Percentiles rank a stretch among this genome's conserved stretches.
These are phyloP conservation scores for Pogonus chalceus DNA, from an alignment of 1,140 invertebrate species.

Conservation along the genomic window DNA sequence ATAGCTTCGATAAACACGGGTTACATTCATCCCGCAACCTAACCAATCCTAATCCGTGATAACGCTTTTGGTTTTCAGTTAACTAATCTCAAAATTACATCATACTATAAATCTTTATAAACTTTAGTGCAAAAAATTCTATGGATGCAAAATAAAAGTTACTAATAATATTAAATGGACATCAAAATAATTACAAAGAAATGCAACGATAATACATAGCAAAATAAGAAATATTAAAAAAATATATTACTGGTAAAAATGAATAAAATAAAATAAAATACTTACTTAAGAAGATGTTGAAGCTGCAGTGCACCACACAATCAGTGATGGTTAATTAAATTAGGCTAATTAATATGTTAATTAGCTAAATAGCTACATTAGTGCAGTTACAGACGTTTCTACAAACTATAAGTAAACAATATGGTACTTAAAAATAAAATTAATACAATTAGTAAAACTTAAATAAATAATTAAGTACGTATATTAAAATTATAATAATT, in stretches of 20 bases:
- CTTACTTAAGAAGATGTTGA: conserved; percentile 3
- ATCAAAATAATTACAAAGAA: too few relatives aligned
- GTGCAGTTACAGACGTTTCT: conserved; percentile 2
- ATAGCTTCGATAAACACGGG: background rate
- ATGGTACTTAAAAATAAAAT: conserved; percentile 4
- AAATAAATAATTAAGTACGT: too few relatives aligned
- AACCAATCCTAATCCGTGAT: too few relatives aligned
- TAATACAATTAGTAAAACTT: background rate
- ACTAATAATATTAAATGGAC: too few relatives aligned
- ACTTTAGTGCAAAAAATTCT: background rate
- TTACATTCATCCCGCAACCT: background rate
- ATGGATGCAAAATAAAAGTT: too few relatives aligned
- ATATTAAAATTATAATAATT: background rate
- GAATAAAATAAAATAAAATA: conserved; percentile 1
- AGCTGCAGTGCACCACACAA: conserved; percentile 3
- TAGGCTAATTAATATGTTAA: conserved; percentile 6
- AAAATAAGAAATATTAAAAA: too few relatives aligned
- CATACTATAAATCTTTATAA: background rate
- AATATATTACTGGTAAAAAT: background rate
- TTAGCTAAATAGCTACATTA: background rate
- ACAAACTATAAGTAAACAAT: conserved; percentile 3
- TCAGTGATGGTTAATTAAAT: background rate
- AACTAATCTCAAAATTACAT: too few relatives aligned
- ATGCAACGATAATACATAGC: too few relatives aligned
- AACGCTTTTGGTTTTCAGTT: too few relatives aligned